These are phyloP conservation scores for Gasterosteus aculeatus DNA, from an alignment of 2,113 vertebrate genomes.

Conservation along the genomic window DNA sequence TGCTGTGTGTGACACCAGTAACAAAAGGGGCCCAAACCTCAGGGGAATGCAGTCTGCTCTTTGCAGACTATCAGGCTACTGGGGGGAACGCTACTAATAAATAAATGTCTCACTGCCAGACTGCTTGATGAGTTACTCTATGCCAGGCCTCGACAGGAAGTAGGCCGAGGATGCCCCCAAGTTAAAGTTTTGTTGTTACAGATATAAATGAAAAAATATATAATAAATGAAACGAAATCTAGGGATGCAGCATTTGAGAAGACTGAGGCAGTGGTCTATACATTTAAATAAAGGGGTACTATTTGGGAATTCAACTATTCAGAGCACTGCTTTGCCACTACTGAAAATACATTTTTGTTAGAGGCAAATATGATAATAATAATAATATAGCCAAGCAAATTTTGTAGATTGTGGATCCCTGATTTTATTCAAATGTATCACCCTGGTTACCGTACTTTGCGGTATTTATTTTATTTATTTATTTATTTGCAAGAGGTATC, in stretches of 20 bases:
- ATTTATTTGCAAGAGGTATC: neutral
- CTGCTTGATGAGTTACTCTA: slow-evolving; percentile 23
- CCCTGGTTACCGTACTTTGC: neutral
- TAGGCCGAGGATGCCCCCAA: slow-evolving; percentile 52
- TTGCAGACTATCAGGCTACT: slow-evolving; percentile 21
- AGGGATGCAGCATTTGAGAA: slow-evolving; percentile 1
- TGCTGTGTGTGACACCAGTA: slow-evolving; percentile 50
- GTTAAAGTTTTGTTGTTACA: slow-evolving; percentile 34
- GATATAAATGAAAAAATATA: slow-evolving; percentile 17
- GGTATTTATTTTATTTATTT: too few species aligned
- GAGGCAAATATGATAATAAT: neutral
- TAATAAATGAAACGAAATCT: slow-evolving; percentile 12
- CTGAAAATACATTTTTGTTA: neutral
- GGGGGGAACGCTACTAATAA: slow-evolving; percentile 41
- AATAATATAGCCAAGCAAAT: neutral
- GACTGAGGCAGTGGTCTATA: neutral
- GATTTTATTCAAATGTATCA: neutral
- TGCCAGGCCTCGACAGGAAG: slow-evolving; percentile 34
- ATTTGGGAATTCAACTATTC: neutral
- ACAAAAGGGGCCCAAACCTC: slow-evolving; percentile 38
- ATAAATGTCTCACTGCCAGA: slow-evolving; percentile 52
- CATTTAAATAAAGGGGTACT: neutral
- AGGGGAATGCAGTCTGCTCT: slow-evolving; percentile 37
- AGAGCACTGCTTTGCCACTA: neutral
- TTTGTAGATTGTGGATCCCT: too few species aligned